Evolutionary conservation across 2,888 invertebrate genomes (phyloP).

Genomic region (Strigamia maritima): DNA sequence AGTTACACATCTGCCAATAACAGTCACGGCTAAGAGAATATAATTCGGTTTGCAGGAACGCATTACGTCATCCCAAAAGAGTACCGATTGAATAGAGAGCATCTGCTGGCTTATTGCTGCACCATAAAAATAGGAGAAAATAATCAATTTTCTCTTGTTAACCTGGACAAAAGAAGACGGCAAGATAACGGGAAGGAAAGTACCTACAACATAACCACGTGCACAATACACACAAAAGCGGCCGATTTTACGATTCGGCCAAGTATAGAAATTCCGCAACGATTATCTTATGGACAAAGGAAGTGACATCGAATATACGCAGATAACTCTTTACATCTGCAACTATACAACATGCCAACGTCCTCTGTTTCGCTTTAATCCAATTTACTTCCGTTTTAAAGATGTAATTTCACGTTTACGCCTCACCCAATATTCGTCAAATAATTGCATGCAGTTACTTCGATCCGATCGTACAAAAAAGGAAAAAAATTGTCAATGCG

Average conservation of each 20-base stretch:
- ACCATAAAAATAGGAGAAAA: constrained; percentile 17
- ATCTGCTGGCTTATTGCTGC: constrained; percentile 26
- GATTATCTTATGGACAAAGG: constrained; percentile 1
- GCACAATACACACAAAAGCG: background rate
- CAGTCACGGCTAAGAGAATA: constrained; percentile 1
- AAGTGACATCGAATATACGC: background rate
- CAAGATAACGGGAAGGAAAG: constrained; percentile 18
- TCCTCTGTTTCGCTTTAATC: background rate
- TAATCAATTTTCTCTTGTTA: constrained; percentile 30
- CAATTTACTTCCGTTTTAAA: constrained; percentile 17
- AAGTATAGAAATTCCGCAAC: background rate
- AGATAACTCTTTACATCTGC: background rate
- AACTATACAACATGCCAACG: background rate
- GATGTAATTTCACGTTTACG: constrained; percentile 8
- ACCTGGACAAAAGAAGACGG: constrained; percentile 25
- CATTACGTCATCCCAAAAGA: constrained; percentile 20
- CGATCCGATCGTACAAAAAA: background rate
- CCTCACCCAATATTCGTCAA: background rate
- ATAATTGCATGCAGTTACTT: background rate
- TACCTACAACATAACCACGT: constrained; percentile 24
- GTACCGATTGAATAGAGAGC: constrained; percentile 15
- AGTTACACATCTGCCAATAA: constrained; percentile 30
- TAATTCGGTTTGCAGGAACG: constrained; percentile 7
- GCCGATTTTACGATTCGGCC: background rate
- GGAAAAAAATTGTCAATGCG: background rate